Evolutionary conservation across 2,888 invertebrate species (phyloP), one percentile per base, ranked within the genome.

Genomic region (Xestia c-nigrum): DNA sequence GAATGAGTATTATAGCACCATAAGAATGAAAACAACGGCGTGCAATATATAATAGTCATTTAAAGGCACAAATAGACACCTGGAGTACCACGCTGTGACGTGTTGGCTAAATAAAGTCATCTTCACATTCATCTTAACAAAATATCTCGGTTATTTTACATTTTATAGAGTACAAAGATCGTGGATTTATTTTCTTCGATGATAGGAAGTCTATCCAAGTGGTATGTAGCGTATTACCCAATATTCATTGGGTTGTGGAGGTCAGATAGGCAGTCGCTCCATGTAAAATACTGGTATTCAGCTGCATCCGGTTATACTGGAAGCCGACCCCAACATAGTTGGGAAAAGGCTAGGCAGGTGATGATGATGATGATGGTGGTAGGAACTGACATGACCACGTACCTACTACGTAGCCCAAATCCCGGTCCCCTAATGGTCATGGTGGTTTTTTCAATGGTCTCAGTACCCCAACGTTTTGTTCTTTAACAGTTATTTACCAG

Each of bases 51-150:
- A 71, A 88, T 64, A 80, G 84, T 72, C 63, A 76, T 79, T 81
- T 81, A 10, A 76, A 64, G 21, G 40, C 64, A 82, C 66, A 78
- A 72, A 74, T 70, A 76, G 72, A 72, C 89, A 88, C 81, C 85
- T 83, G 89, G 88, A 57, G 79, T 21, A 64, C 9, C 89, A 85
- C 57, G 87, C 85, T 88, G 89, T 68, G 88, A 72, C 0, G 16
- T 85, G 80, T 87, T 83, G 80, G 79, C 69, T 59, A 85, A 88
- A 88, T 85, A 79, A 70, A 83, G 84, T 68, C 75, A 70, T 79
- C 68, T 72, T 46, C 43, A 70, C 64, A 65, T 77, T 68, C 43
- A 67, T 46, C 61, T 69, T 79, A 64, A 67, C 72, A 55, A 66
- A 84, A 68, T 69, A 79, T 76, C 76, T 72, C 14, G 52, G 72